A percentile compares a stretch with the other conserved stretches of the same genome.
Evolutionary conservation across 2,797 vertebrate genomes (phyloP).

Genomic region (Lates japonicus): DNA sequence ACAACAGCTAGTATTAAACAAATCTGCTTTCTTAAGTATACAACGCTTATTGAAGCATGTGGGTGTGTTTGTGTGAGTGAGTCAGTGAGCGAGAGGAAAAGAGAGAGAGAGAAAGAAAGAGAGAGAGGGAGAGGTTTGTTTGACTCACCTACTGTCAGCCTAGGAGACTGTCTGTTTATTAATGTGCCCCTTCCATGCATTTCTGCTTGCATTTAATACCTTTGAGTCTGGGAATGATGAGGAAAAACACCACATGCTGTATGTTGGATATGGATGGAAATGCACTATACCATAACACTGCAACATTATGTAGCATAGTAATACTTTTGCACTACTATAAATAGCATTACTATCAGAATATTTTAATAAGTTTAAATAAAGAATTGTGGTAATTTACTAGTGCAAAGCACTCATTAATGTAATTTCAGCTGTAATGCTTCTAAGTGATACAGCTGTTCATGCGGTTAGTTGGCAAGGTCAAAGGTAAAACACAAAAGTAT

Average conservation of each 20-base stretch:
- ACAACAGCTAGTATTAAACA: slow-evolving; percentile 53
- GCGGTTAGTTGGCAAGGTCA: slow-evolving; percentile 10
- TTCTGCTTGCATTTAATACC: slow-evolving; percentile 4
- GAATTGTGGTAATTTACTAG: neutral
- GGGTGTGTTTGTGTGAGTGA: slow-evolving; percentile 5
- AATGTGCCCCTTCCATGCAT: slow-evolving; percentile 1
- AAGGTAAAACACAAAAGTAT: neutral
- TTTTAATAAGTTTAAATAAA: neutral
- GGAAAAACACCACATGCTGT: neutral
- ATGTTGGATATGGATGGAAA: neutral
- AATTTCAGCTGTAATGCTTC: slow-evolving; percentile 3
- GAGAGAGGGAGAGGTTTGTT: slow-evolving; percentile 9
- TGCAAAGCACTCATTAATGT: neutral
- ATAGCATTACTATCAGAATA: neutral
- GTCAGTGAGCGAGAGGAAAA: neutral
- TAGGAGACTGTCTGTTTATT: slow-evolving; percentile 7
- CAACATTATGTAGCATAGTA: neutral
- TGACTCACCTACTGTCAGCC: slow-evolving; percentile 26
- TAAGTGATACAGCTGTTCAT: neutral
- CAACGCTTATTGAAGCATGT: slow-evolving; percentile 36
- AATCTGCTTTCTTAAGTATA: slow-evolving; percentile 54
- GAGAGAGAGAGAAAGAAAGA: neutral
- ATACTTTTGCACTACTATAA: neutral
- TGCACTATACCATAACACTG: neutral
- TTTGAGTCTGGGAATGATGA: neutral